These are phyloP conservation scores for Cebidichthys violaceus DNA, from an alignment of 2,113 vertebrate species.

Conservation along the genomic window DNA sequence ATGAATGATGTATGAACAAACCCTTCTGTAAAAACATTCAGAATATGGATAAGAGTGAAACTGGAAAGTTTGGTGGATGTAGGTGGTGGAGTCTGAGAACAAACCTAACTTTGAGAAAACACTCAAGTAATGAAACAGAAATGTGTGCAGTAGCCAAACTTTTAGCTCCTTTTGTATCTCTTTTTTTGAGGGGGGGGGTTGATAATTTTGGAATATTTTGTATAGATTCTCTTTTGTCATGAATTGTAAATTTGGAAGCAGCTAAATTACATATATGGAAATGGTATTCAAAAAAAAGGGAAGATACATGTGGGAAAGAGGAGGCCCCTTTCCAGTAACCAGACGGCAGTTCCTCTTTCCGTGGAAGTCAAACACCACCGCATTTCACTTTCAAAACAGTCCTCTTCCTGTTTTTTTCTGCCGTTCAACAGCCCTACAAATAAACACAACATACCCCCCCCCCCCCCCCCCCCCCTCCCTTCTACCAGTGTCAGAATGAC, in stretches of 20 bases:
- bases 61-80: background rate
- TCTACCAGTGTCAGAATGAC: background rate
- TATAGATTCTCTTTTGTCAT: background rate
- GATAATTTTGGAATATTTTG: no score
- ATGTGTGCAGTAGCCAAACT: background rate
- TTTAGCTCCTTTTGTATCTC: background rate
- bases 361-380: background rate
- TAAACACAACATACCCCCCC: background rate
- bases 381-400: constrained; percentile 60
- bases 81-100: background rate
- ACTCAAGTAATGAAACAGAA: background rate
- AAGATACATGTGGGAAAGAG: constrained; percentile 39
- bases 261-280: background rate
- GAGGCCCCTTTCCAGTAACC: constrained; percentile 49
- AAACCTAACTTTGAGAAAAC: no score
- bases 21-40: background rate
- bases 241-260: background rate
- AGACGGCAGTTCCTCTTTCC: constrained; percentile 65
- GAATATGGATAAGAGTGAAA: background rate
- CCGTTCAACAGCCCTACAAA: background rate
- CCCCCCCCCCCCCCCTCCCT: no score
- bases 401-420: constrained; percentile 63
- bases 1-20: background rate
- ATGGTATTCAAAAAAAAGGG: constrained; percentile 5
- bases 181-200: background rate